These are phyloP conservation scores for Bucorvus abyssinicus DNA, from an alignment of 2,797 vertebrate genomes.

Conservation along the genomic window DNA sequence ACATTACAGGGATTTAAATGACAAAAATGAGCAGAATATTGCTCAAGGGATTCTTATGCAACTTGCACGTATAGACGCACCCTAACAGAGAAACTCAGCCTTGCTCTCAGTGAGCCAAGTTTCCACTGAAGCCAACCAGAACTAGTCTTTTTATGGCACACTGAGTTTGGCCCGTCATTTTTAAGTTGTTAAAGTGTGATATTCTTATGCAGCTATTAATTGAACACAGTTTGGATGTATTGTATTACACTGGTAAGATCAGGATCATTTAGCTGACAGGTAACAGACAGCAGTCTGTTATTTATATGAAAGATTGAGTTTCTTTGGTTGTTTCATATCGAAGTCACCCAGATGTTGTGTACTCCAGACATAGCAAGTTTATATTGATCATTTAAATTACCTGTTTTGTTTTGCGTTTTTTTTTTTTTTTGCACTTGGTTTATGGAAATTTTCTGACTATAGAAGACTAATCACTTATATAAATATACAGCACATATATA, in stretches of 20 bases:
- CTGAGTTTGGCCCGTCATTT: background rate
- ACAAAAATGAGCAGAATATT: background rate
- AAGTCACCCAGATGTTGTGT: conserved; percentile 55
- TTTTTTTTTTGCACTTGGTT: conserved; percentile 39
- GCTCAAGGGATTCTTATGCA: background rate
- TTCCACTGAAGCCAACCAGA: background rate
- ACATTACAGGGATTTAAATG: background rate
- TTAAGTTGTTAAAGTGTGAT: conserved; percentile 1
- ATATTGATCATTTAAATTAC: conserved; percentile 6
- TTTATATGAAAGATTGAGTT: conserved; percentile 67
- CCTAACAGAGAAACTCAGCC: background rate
- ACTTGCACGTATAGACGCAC: background rate
- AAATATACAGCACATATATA: conserved; percentile 81
- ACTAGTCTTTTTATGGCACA: background rate
- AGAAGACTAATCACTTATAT: conserved; percentile 66
- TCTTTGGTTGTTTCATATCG: conserved; percentile 75
- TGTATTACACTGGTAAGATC: conserved; percentile 25
- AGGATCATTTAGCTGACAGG: conserved; percentile 1
- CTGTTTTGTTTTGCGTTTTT: background rate
- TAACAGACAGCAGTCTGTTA: conserved; percentile 39
- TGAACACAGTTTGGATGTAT: conserved; percentile 28
- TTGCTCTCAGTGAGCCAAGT: background rate
- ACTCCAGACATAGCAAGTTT: conserved; percentile 12
- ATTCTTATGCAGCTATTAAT: conserved; percentile 47
- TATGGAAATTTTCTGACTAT: conserved; percentile 54